Evolutionary conservation across 2,888 invertebrate species (phyloP).

Genomic region (Sarcophaga subvicina): DNA sequence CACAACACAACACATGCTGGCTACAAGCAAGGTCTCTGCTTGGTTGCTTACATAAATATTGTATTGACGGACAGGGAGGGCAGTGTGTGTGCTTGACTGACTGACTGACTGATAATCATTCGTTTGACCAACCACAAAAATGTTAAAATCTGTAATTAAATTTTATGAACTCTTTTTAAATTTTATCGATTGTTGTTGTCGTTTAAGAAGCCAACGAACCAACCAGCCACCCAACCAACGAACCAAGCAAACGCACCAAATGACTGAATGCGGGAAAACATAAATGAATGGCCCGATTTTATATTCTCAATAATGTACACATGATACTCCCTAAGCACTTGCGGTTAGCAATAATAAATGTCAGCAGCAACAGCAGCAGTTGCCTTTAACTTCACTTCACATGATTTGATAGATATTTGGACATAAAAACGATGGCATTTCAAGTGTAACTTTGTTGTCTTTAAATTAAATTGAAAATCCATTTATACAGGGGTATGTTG

Average conservation of each 20-base stretch:
- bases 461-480: too few relatives aligned
- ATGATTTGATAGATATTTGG: constrained; percentile 4
- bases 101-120: constrained; percentile 28
- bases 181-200: constrained; percentile 45
- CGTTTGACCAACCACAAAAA: constrained; percentile 33
- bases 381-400: not conserved
- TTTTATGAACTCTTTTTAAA: constrained; percentile 63
- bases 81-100: not conserved
- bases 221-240: not conserved
- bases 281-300: not conserved
- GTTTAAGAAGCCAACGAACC: constrained; percentile 9
- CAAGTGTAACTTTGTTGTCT: too few relatives aligned
- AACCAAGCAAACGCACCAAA: too few relatives aligned
- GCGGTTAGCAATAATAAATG: not conserved
- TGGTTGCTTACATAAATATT: too few relatives aligned
- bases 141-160: constrained; percentile 56
- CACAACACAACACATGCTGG: not conserved
- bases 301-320: not conserved
- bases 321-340: not conserved
- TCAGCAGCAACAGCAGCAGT: not conserved
- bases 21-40: too few relatives aligned
- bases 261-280: too few relatives aligned
- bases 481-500: too few relatives aligned
- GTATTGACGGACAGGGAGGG: not conserved
- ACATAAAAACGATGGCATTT: not conserved